Evolutionary conservation across 1,140 invertebrate species (phyloP).

Genomic region (Telenomus remus): DNA sequence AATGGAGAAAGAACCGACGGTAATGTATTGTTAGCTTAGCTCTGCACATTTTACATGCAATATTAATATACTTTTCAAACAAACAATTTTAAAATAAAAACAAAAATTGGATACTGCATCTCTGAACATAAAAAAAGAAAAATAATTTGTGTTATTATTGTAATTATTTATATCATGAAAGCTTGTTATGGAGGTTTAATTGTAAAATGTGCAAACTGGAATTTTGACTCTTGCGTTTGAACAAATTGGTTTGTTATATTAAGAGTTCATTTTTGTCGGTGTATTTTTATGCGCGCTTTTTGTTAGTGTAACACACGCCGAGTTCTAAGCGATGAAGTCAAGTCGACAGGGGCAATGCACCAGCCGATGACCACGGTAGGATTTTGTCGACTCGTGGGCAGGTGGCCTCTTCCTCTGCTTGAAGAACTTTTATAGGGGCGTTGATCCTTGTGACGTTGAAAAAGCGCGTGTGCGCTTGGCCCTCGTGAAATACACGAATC

Average conservation of each 20-base stretch:
- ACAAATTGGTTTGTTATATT: conserved; percentile 15
- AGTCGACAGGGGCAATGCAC: conserved; percentile 74
- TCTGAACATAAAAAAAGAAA: too few relatives aligned
- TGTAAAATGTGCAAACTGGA: too few relatives aligned
- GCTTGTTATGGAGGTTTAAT: too few relatives aligned
- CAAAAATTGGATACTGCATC: too few relatives aligned
- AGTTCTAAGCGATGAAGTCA: conserved; percentile 69
- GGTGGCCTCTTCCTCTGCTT: conserved; percentile 72
- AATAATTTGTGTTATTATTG: too few relatives aligned
- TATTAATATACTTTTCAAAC: too few relatives aligned
- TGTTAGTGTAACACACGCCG: conserved; percentile 42
- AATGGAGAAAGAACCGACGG: conserved; percentile 11
- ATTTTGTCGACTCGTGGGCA: conserved; percentile 69
- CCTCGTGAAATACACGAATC: conserved; percentile 44
- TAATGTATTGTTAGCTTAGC: too few relatives aligned
- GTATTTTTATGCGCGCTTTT: conserved; percentile 47
- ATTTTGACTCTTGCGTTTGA: too few relatives aligned
- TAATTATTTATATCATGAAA: too few relatives aligned
- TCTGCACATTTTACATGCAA: too few relatives aligned
- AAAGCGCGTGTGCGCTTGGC: conserved; percentile 46
- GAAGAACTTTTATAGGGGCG: conserved; percentile 75
- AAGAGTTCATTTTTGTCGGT: conserved; percentile 4
- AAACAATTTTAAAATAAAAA: too few relatives aligned
- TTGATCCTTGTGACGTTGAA: conserved; percentile 71
- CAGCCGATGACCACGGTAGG: conserved; percentile 65